Evolutionary conservation across 2,113 vertebrate genomes (phyloP).

Genomic region (Chrysemys picta): DNA sequence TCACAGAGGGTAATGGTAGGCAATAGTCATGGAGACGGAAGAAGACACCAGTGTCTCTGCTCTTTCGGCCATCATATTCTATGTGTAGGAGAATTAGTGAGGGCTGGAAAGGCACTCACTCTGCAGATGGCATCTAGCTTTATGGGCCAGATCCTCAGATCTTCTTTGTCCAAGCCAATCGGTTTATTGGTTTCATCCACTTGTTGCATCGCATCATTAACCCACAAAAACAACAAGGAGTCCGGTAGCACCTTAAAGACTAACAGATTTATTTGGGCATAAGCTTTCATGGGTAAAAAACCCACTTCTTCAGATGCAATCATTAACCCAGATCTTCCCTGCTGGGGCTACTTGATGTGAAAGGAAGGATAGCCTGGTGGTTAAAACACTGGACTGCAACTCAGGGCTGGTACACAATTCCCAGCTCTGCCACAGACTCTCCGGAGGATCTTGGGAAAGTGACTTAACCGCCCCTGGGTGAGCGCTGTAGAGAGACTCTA

Average conservation of each 20-base stretch:
- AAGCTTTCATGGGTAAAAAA: too few relatives aligned
- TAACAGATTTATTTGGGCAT: too few relatives aligned
- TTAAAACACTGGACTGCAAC: background rate
- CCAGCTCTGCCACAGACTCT: background rate
- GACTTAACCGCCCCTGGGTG: rapidly evolving
- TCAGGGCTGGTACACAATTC: background rate
- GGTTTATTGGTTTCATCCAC: background rate
- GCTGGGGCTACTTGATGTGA: background rate
- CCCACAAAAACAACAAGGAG: background rate
- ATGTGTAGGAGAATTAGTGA: background rate
- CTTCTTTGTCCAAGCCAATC: background rate
- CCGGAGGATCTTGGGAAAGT: background rate
- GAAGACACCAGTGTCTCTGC: background rate
- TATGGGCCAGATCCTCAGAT: background rate
- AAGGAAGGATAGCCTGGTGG: background rate
- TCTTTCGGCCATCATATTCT: background rate
- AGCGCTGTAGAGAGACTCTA: background rate
- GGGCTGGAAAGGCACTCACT: background rate
- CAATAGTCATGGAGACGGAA: background rate
- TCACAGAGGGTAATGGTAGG: background rate
- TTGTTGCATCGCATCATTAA: background rate
- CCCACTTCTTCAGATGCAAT: background rate
- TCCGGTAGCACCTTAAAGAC: too few relatives aligned
- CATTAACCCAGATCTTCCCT: background rate
- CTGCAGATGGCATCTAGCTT: background rate